These are phyloP conservation scores for Sminthopsis crassicaudata DNA, from an alignment of 2,113 vertebrate genomes.

Conservation along the genomic window DNA sequence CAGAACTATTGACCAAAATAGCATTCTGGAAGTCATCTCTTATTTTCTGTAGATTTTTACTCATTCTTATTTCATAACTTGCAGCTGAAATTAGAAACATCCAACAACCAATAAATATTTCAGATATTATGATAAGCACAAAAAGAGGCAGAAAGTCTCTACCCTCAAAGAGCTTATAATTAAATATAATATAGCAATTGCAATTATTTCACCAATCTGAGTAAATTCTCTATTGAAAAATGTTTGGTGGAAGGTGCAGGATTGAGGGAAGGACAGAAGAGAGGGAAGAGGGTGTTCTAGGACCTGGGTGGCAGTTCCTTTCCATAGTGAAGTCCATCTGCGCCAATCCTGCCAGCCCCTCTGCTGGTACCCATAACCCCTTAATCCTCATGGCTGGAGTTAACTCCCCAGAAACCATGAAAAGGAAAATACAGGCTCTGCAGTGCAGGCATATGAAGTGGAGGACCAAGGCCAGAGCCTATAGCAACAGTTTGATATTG, in stretches of 20 bases:
- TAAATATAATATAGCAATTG: background rate
- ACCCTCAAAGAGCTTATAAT: background rate
- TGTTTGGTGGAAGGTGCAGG: background rate
- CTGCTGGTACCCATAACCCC: no score
- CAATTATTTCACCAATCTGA: background rate
- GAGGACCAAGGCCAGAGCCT: no score
- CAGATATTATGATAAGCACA: background rate
- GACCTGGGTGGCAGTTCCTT: no score
- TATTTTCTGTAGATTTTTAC: conserved; percentile 71
- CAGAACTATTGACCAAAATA: conserved; percentile 71
- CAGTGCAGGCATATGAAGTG: no score
- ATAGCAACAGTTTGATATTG: no score
- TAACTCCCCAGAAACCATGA: no score
- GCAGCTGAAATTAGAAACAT: conserved; percentile 77
- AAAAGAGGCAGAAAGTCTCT: background rate
- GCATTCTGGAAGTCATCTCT: conserved; percentile 74
- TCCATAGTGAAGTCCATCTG: no score
- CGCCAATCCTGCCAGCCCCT: no score
- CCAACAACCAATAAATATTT: background rate
- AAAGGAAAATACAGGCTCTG: no score
- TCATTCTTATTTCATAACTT: conserved; percentile 82
- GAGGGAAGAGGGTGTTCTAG: no score
- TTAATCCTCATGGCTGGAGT: no score
- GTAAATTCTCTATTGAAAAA: background rate
- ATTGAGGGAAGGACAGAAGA: no score